A percentile compares a stretch with the other conserved stretches of the same genome.
phyloP scores from a whole-genome alignment of 2,888 invertebrate genomes.

The Galerucella pusilla region DNA sequence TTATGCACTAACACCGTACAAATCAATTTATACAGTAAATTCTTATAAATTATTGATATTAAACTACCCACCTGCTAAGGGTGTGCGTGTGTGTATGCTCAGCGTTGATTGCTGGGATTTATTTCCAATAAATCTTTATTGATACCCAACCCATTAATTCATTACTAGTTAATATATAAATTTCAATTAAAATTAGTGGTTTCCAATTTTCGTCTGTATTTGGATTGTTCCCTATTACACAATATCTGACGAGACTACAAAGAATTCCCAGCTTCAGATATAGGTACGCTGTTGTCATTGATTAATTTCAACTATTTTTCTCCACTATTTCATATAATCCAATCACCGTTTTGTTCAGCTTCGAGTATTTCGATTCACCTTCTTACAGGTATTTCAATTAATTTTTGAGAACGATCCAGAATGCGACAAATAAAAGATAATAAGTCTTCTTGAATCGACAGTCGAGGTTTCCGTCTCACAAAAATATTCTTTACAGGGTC shows the following conservation, averaged over 20 bases:
- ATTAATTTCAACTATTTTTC: neutral
- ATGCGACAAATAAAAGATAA: slow-evolving; percentile 17
- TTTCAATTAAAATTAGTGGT: too few relatives aligned
- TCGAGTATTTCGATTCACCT: slow-evolving; percentile 9
- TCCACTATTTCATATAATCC: slow-evolving; percentile 3
- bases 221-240: too few relatives aligned
- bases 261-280: neutral
- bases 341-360: slow-evolving; percentile 1
- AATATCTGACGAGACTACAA: neutral
- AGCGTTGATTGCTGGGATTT: neutral
- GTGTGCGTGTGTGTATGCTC: neutral
- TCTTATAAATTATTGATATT: neutral
- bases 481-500: slow-evolving; percentile 5
- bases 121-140: neutral
- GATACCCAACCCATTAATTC: too few relatives aligned
- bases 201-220: too few relatives aligned
- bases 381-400: slow-evolving; percentile 11
- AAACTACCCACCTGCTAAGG: neutral
- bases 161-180: too few relatives aligned
- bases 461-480: neutral
- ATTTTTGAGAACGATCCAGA: neutral
- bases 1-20: neutral
- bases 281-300: neutral
- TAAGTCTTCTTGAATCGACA: slow-evolving; percentile 12
- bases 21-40: neutral